Evolutionary conservation across 1,140 invertebrate species (phyloP), one percentile per base, ranked within the genome.

Genomic region (Sitodiplosis mosellana): DNA sequence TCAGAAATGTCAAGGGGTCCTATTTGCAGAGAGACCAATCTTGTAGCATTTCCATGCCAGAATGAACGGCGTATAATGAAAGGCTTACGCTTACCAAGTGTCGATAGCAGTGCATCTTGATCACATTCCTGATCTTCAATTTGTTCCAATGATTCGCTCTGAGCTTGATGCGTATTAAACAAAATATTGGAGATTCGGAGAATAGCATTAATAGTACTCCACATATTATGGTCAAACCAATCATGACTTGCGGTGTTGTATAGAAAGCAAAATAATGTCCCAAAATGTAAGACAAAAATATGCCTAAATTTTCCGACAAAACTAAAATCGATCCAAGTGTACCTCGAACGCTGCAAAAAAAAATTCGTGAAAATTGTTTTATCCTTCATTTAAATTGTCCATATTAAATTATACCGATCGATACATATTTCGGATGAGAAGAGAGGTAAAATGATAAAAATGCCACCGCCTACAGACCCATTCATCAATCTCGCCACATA

Each of bases 251-350:
- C 41, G 69, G 55, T 1, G 70, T 66, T 0, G 59, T 56, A 1
- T 46, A 46, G 52, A 71, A 74, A 3, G 62, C 53, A 17, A 3
- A 27, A 27, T 69, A 59, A 38, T 61, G 56, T 2, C 71, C 71
- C 5, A 68, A 57, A 8, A 69, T 51, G 56, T 71, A 74, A 12
- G 69, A 67, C 45, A 68, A 19, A 8, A 72, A 52, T 42, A 73
- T 65, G 0, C 72, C 72, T 6, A 66, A 43, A 53, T 73, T 73
- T 52, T 69, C 66, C 0, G 64, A 60, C 0, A 72, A 56, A 48
- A 73, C 65, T 53, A 72, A 56, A 1, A 71, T 58, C 7, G 71
- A 71, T 1, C 72, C 70, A 12, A 74, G 54, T 0, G 62, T 61
- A 1, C 71, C 71, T 0, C 72, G 61, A 21, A 63, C 51, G 12